phyloP scores from a whole-genome alignment of 2,888 invertebrate genomes.

The Cremastinae sp. region DNA sequence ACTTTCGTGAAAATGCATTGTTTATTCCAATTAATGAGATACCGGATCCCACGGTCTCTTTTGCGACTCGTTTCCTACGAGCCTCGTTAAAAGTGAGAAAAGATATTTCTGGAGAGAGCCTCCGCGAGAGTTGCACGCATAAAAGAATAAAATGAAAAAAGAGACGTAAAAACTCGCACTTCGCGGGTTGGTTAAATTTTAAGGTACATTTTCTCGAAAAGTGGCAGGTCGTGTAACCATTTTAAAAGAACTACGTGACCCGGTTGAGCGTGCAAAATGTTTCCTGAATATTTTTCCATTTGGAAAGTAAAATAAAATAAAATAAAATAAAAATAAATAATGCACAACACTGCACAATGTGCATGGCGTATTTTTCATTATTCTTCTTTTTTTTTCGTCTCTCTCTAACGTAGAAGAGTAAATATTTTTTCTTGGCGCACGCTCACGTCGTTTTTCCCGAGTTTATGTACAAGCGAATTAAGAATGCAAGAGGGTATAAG shows the following conservation, averaged over 20 bases:
- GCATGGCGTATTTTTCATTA: neutral
- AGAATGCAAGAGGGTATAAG: conserved; percentile 59
- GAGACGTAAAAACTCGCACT: no score
- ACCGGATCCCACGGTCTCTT: no score
- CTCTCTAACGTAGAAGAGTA: conserved; percentile 13
- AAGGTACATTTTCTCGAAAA: no score
- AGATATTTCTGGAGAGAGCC: no score
- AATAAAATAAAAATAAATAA: conserved; percentile 50
- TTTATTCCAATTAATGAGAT: no score
- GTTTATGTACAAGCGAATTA: conserved; percentile 52
- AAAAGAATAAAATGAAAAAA: no score
- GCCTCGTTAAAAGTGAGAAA: no score
- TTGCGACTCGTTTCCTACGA: no score
- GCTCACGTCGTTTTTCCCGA: conserved; percentile 22
- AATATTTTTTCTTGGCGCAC: conserved; percentile 3
- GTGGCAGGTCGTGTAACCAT: no score
- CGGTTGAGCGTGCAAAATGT: conserved; percentile 1
- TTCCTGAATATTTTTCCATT: conserved; percentile 24
- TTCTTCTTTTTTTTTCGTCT: conserved; percentile 1
- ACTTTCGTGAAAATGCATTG: no score
- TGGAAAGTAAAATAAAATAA: conserved; percentile 36
- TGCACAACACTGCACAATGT: conserved; percentile 47
- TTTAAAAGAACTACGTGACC: neutral
- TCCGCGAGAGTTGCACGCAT: no score
- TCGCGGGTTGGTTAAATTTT: no score